These are phyloP conservation scores for Pipra filicauda DNA, from an alignment of 2,113 vertebrate genomes.

Conservation along the genomic window DNA sequence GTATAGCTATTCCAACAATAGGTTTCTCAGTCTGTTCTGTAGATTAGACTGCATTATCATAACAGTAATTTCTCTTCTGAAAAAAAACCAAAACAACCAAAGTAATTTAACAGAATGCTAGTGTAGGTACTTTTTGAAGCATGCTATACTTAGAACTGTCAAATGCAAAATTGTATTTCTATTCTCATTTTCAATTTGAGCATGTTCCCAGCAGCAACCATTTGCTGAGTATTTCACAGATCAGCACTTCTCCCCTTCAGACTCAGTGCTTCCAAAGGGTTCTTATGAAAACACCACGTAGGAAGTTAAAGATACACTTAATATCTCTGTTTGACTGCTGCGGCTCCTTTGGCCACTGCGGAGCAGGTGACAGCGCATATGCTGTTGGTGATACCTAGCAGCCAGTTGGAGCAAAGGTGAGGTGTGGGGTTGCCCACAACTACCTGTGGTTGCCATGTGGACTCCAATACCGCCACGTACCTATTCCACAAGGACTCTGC, in stretches of 20 bases:
- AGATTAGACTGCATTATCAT: not conserved
- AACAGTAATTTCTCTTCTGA: not conserved
- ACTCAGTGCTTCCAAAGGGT: not conserved
- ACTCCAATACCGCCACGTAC: not conserved
- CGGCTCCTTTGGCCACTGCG: not conserved
- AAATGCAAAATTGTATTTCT: not conserved
- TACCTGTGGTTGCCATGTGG: not conserved
- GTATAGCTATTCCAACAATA: not conserved
- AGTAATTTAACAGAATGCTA: not conserved
- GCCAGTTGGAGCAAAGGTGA: not conserved
- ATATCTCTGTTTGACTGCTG: not conserved
- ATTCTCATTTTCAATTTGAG: not conserved
- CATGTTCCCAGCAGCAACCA: not conserved
- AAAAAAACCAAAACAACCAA: not conserved
- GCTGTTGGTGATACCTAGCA: not conserved
- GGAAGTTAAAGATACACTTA: not conserved
- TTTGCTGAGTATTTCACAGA: not conserved
- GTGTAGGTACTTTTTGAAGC: not conserved
- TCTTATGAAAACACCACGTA: not conserved
- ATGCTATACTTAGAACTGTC: not conserved
- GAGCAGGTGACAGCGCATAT: not conserved
- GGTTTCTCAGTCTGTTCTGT: not conserved
- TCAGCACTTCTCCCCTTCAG: not conserved
- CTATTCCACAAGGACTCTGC: not conserved
- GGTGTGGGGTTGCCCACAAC: not conserved